Conservation (phyloP, 2,888 invertebrate genomes). For the Ormyrus nitidulus region DNA sequence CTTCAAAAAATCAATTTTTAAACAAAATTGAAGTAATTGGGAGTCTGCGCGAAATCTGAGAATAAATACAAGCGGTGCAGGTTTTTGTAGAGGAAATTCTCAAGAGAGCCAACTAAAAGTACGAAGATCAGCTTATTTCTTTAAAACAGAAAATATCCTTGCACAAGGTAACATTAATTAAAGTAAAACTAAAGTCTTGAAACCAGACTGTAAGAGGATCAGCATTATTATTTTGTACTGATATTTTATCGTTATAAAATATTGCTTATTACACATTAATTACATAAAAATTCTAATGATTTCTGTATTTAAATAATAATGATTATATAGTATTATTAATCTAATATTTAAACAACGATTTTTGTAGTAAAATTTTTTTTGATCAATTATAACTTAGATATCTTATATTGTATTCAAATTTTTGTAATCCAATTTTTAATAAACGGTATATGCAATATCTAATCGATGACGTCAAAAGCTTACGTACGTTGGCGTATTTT, state of each 20-base stretch:
- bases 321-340: no score
- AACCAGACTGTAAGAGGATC: constrained; percentile 50
- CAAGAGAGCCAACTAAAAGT: constrained; percentile 51
- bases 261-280: no score
- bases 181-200: constrained; percentile 26
- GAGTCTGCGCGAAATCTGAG: neutral
- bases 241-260: constrained; percentile 9
- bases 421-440: neutral
- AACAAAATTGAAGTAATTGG: neutral
- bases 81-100: constrained; percentile 14
- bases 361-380: no score
- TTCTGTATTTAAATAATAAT: no score
- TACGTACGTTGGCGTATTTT: neutral
- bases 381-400: no score
- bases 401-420: no score
- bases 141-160: constrained; percentile 29
- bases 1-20: no score
- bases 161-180: constrained; percentile 49
- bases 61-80: constrained; percentile 15
- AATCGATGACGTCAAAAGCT: constrained; percentile 32
- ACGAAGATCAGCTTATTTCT: constrained; percentile 52
- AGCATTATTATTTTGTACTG: constrained; percentile 33
- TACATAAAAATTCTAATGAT: no score
- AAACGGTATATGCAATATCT: neutral
- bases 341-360: no score